phyloP scores from a whole-genome alignment of 2,888 invertebrate genomes.

The Zaprionus lineosus region DNA sequence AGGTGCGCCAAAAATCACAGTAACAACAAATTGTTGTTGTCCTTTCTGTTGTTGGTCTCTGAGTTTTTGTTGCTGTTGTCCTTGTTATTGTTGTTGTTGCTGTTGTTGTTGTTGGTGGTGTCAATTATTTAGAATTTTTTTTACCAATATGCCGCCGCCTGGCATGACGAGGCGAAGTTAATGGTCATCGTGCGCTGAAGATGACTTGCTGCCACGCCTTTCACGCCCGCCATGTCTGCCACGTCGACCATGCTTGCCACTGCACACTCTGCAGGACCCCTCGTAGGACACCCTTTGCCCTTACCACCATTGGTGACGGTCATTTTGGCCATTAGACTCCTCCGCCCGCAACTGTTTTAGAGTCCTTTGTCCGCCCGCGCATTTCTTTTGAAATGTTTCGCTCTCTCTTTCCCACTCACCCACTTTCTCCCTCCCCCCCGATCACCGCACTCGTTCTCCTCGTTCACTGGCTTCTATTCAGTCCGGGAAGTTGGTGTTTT shows the following conservation, averaged over 20 bases:
- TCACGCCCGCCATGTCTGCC: constrained; percentile 28
- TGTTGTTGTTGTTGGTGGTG: constrained; percentile 44
- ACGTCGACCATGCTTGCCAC: neutral
- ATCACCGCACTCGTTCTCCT: too few relatives aligned
- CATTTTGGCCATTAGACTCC: constrained; percentile 63
- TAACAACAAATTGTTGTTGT: constrained; percentile 22
- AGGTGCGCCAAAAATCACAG: constrained; percentile 24
- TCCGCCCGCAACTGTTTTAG: constrained; percentile 28
- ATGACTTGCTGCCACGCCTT: constrained; percentile 57
- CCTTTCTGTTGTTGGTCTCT: too few relatives aligned
- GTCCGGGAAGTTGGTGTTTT: constrained; percentile 76
- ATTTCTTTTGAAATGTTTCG: constrained; percentile 57
- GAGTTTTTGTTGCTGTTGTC: neutral
- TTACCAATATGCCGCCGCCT: constrained; percentile 47
- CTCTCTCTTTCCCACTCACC: constrained; percentile 4
- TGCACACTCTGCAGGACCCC: neutral
- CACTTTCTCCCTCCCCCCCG: constrained; percentile 10
- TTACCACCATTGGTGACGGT: constrained; percentile 50
- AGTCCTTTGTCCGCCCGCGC: constrained; percentile 32
- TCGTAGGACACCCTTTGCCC: neutral
- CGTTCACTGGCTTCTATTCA: constrained; percentile 31
- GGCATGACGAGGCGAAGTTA: constrained; percentile 45
- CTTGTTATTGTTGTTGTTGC: neutral
- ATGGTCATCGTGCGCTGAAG: constrained; percentile 57
- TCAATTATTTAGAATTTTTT: constrained; percentile 67